Conservation (phyloP, 2,888 invertebrate genomes). For the Arrhopalites spinosus region DNA sequence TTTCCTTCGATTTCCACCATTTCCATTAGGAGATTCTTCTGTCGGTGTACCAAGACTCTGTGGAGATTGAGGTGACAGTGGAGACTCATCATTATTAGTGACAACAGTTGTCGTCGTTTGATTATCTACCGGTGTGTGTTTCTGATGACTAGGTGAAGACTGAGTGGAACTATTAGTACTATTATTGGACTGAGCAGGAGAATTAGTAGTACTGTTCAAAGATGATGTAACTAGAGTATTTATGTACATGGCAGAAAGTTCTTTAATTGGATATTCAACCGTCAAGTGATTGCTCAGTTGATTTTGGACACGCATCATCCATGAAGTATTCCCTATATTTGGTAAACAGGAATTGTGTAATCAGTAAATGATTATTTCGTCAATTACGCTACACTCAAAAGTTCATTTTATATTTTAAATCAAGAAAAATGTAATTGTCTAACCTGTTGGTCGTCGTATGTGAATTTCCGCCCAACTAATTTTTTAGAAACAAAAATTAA, state of each 20-base stretch:
- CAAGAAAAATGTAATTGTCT: too few species aligned
- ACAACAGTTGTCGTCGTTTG: not conserved
- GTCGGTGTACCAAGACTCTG: constrained; percentile 46
- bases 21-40: constrained; percentile 47
- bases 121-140: too few species aligned
- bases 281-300: constrained; percentile 59
- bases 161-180: constrained; percentile 2
- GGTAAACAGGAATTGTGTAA: too few species aligned
- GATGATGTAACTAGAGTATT: constrained; percentile 9
- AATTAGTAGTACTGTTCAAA: not conserved
- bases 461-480: constrained; percentile 93
- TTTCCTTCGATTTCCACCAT: constrained; percentile 52
- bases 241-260: constrained; percentile 47
- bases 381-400: too few species aligned
- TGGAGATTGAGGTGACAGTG: constrained; percentile 15
- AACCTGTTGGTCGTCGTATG: constrained; percentile 79
- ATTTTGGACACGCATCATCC: constrained; percentile 92
- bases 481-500: too few species aligned
- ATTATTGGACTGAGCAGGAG: not conserved
- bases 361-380: too few species aligned
- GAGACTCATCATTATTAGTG: not conserved
- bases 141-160: constrained; percentile 35
- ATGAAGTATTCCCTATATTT: constrained; percentile 81
- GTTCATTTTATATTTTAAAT: too few species aligned
- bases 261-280: constrained; percentile 43